Evolutionary conservation across 2,797 vertebrate species (phyloP).

Genomic region (Pseudochirops corinnae): DNA sequence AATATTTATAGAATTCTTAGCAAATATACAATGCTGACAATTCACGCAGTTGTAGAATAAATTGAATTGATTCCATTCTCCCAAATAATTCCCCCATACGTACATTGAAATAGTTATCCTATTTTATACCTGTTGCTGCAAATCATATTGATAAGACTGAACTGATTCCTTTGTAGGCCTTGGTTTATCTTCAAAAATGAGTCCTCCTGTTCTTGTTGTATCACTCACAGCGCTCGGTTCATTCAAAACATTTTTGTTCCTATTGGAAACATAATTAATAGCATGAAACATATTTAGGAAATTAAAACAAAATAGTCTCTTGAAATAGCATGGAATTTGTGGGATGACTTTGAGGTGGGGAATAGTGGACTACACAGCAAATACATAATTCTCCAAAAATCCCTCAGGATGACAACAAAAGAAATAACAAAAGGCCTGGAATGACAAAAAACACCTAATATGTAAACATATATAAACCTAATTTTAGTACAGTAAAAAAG

Average conservation of each 20-base stretch:
- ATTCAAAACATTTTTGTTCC: constrained; percentile 80
- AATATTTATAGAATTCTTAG: constrained; percentile 45
- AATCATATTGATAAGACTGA: constrained; percentile 89
- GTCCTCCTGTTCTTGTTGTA: constrained; percentile 74
- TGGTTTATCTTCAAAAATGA: constrained; percentile 83
- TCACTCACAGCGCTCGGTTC: constrained; percentile 77
- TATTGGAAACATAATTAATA: constrained; percentile 80
- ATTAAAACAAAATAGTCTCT: constrained; percentile 51
- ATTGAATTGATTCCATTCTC: neutral
- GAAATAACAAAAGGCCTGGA: neutral
- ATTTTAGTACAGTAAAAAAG: constrained; percentile 48
- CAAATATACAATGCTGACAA: neutral
- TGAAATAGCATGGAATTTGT: constrained; percentile 43
- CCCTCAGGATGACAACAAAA: neutral
- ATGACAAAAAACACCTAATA: constrained; percentile 28
- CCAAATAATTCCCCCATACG: neutral
- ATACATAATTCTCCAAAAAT: neutral
- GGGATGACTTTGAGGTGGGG: neutral
- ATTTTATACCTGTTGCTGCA: constrained; percentile 90
- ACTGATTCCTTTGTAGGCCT: constrained; percentile 84
- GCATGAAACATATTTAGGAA: constrained; percentile 55
- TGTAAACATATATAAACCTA: constrained; percentile 37
- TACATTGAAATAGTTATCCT: constrained; percentile 18
- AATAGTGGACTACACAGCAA: neutral
- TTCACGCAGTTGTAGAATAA: constrained; percentile 36